Evolutionary conservation across 2,113 vertebrate genomes (phyloP), one percentile per base, ranked within the genome.

Genomic region (Monopterus albus): DNA sequence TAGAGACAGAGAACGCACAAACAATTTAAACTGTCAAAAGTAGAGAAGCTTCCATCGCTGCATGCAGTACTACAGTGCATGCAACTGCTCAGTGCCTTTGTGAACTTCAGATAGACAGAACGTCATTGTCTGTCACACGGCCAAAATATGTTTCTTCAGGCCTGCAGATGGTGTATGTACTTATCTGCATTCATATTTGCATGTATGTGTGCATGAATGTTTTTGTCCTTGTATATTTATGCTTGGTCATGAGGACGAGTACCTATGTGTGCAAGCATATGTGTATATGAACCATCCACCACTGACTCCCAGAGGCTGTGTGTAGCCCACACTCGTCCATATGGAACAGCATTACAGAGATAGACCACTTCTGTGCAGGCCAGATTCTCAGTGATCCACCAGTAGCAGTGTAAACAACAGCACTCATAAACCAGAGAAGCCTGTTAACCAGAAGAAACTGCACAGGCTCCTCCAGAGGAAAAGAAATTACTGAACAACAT

Each of bases 271-370:
- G 6, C 17, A 18, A 29, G 17, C 9, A 6, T 71, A 15, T 43
- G 5, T 17, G 47, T 53, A 25, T 53, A 45, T 67, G 42, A 75
- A 23, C 61, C 50, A 71, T 64, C 65, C 51, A 62, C 59, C 40
- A 60, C 52, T n/a, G 15, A 56, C 56, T 67, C 66, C 81, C 74
- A 4, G 29, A 63, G 81, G 79, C 82, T 76, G 77, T 67, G 77
- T 80, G 82, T 79, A 66, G 75, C 80, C 66, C 80, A 80, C 65
- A 56, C 42, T 75, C 36, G 84, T 72, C 82, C 90, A 91, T 90
- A 90, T 87, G 87, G 88, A 90, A 57, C 68, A 47, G 72, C 78
- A 84, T 83, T 79, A 91, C 78, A 84, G 75, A 83, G 90, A 90
- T 89, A 87, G 88, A 78, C 80, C 65, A 69, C 52, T 79, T 88